phyloP scores from a whole-genome alignment of 1,140 invertebrate species.

The Notospermus geniculatus region DNA sequence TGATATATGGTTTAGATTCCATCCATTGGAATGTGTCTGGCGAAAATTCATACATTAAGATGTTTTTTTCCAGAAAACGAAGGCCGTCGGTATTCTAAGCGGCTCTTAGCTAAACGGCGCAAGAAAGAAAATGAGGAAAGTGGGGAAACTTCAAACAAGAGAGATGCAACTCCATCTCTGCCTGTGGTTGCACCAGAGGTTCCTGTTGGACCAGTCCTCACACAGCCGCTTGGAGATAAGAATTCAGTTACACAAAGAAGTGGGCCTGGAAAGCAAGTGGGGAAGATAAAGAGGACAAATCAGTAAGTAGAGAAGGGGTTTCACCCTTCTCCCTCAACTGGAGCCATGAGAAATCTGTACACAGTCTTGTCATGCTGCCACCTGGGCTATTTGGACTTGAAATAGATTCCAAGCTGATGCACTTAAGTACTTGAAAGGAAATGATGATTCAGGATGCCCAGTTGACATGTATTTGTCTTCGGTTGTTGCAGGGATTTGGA shows the following conservation, averaged over 20 bases:
- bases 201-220: constrained; percentile 9
- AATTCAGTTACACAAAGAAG: no score
- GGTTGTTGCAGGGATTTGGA: constrained; percentile 1
- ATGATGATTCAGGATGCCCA: no score
- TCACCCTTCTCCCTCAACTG: no score
- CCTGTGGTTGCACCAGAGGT: neutral
- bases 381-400: no score
- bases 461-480: no score
- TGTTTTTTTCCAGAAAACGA: constrained; percentile 23
- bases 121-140: neutral
- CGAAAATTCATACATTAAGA: no score
- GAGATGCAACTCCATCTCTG: neutral
- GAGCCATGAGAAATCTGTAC: no score
- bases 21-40: no score
- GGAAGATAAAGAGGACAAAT: neutral
- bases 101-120: constrained; percentile 19
- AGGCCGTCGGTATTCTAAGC: constrained; percentile 24
- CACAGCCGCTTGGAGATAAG: constrained; percentile 17
- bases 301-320: neutral
- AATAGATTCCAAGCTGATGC: no score
- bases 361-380: no score
- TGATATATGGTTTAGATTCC: no score
- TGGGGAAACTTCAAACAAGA: constrained; percentile 13
- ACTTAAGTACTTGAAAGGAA: no score
- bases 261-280: constrained; percentile 7